Evolutionary conservation across 2,888 invertebrate genomes (phyloP).

Genomic region (Linnaemya tessellans): DNA sequence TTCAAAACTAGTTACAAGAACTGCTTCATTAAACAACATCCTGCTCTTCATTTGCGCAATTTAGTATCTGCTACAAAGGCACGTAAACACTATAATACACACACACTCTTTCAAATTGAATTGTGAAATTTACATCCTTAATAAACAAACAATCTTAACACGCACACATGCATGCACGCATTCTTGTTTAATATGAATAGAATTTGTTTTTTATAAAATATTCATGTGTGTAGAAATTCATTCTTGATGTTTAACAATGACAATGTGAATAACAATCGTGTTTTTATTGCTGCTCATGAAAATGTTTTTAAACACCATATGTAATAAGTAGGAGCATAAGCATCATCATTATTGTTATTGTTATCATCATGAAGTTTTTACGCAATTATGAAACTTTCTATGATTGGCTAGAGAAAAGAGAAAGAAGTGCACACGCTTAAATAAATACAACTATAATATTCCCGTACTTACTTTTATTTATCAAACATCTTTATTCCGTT

Average conservation of each 20-base stretch:
- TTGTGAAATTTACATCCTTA: slow-evolving; percentile 39
- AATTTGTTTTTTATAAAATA: slow-evolving; percentile 37
- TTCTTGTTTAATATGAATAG: not conserved
- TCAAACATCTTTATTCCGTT: not conserved
- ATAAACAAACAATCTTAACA: not conserved
- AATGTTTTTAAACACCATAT: slow-evolving; percentile 26
- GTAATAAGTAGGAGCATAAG: not conserved
- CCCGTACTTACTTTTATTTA: not conserved
- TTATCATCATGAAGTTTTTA: slow-evolving; percentile 16
- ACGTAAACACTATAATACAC: slow-evolving; percentile 11
- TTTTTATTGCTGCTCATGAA: slow-evolving; percentile 7
- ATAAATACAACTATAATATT: slow-evolving; percentile 18
- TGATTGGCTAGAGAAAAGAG: slow-evolving; percentile 13
- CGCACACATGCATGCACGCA: not conserved
- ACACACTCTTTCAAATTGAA: slow-evolving; percentile 27
- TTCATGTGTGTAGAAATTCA: slow-evolving; percentile 14
- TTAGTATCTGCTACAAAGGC: slow-evolving; percentile 18
- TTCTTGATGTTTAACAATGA: slow-evolving; percentile 48
- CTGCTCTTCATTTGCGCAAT: slow-evolving; percentile 53
- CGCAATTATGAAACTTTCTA: slow-evolving; percentile 47
- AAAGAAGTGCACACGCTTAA: not conserved
- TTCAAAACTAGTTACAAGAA: slow-evolving; percentile 12
- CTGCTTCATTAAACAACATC: slow-evolving; percentile 40
- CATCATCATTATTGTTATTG: no score
- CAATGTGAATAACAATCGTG: slow-evolving; percentile 55